Evolutionary conservation across 2,888 invertebrate species (phyloP), one percentile per base, ranked within the genome.

Genomic region (Tetheella fluctuosa): DNA sequence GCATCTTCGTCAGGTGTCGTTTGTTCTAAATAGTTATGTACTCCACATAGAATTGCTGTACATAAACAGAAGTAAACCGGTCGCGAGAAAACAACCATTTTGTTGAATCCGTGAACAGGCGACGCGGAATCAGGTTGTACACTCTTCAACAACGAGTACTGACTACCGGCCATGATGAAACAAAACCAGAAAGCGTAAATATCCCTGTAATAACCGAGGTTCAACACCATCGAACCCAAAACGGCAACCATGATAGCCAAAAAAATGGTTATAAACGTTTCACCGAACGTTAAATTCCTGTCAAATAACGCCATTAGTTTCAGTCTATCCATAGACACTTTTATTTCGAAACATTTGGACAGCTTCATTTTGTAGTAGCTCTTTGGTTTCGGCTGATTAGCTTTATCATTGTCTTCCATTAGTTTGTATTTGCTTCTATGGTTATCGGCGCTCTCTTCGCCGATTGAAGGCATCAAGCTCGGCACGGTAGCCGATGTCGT

Each of bases 101-200:
- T 96, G 86, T 99, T 99, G 82, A 98, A 99, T 13, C 99, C 99
- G 87, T 99, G 99, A 48, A 99, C 98, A 0, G 99, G 99, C 2
- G 99, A 99, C 0, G 99, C 97, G 0, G 99, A 98, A 88, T 99
- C 99, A 0, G 99, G 99, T 82, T 99, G 99, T 1, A 99, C 99
- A 71, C 99, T 99, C 91, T 99, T 99, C 68, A 99, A 90, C 69
- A 99, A 91, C 0, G 98, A 99, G 88, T 99, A 99, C 88, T 99
- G 99, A 79, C 99, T 98, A 17, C 98, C 97, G 0, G 99, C 99
- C 76, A 99, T 98, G n/a, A 99, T 97, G 75, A 99, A 97, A 90
- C 99, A 99, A 88, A 99, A 98, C 81, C 98, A 94, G 85, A 99
- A 97, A 17, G 99, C 97, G 77, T 96, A 97, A 59, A 99, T 95